Conservation (phyloP, 2,797 vertebrate genomes). For the Spinibarbus caldwelli region DNA sequence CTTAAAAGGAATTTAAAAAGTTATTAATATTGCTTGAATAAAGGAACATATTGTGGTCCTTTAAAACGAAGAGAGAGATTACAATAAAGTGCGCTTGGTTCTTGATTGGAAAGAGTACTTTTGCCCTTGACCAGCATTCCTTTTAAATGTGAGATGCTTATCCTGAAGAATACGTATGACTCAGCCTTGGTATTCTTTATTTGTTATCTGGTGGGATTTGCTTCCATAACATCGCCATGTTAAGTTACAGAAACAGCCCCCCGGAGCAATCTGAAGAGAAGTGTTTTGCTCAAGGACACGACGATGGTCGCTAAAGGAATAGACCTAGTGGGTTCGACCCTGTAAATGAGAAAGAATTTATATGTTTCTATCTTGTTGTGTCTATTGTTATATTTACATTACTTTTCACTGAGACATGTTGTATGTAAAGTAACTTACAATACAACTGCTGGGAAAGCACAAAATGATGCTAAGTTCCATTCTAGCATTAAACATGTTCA, state of each 20-base stretch:
- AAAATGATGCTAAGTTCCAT: background rate
- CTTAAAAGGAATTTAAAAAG: background rate
- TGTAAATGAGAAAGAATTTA: no score
- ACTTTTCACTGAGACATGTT: no score
- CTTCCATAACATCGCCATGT: background rate
- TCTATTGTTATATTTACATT: no score
- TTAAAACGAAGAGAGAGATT: constrained; percentile 8
- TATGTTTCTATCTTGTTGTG: no score
- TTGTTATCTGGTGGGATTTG: constrained; percentile 31
- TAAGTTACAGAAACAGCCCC: background rate
- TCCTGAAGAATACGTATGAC: background rate
- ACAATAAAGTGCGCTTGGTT: background rate
- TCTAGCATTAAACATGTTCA: background rate
- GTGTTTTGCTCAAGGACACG: constrained; percentile 9
- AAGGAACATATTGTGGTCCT: background rate
- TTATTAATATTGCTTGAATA: constrained; percentile 29
- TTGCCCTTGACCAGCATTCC: background rate
- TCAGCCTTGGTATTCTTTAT: background rate
- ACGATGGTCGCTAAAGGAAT: no score
- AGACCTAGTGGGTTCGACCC: no score
- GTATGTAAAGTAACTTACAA: no score
- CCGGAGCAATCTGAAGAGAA: background rate
- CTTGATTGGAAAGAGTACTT: constrained; percentile 10
- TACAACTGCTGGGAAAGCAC: background rate
- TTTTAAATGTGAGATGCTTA: background rate